Percentiles rank a stretch among this genome's conserved stretches.
phyloP scores from a whole-genome alignment of 1,140 invertebrate genomes.

The Drosophila oshimai region DNA sequence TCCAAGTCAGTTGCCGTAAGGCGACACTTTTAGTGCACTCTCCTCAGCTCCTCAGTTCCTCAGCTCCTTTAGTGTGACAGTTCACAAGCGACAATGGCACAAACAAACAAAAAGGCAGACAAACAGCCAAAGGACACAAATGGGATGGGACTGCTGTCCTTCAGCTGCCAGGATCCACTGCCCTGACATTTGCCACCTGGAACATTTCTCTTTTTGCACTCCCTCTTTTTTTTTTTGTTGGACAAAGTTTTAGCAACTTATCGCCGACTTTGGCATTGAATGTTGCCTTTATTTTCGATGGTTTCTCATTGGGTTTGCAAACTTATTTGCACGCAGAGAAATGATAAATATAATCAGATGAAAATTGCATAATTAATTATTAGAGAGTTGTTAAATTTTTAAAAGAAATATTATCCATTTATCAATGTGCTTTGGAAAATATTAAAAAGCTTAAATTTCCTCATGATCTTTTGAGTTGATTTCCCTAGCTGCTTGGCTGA shows the following conservation, averaged over 20 bases:
- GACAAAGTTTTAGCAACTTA: slow-evolving; percentile 6
- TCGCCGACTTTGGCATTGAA: slow-evolving; percentile 3
- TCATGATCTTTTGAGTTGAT: not conserved
- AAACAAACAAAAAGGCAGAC: slow-evolving; percentile 3
- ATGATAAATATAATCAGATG: too few species aligned
- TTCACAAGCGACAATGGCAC: slow-evolving; percentile 34
- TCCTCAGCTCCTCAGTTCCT: too few species aligned
- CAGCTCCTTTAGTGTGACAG: too few species aligned
- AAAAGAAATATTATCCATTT: not conserved
- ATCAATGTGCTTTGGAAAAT: too few species aligned
- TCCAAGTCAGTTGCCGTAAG: slow-evolving; percentile 50
- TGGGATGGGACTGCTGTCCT: slow-evolving; percentile 2
- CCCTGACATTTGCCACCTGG: slow-evolving; percentile 27
- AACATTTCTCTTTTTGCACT: slow-evolving; percentile 2
- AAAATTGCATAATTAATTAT: not conserved
- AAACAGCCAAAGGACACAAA: not conserved
- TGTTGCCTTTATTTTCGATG: too few species aligned
- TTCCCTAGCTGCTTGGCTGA: not conserved
- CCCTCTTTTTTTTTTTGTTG: not conserved
- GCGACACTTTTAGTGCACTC: slow-evolving; percentile 60
- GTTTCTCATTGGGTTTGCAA: not conserved
- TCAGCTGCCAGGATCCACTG: slow-evolving; percentile 17
- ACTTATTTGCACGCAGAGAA: not conserved
- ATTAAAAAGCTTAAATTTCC: not conserved
- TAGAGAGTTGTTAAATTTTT: too few species aligned